Evolutionary conservation across 2,888 invertebrate species (phyloP), one percentile per base, ranked within the genome.

Genomic region (Sepioteuthis lessoniana): DNA sequence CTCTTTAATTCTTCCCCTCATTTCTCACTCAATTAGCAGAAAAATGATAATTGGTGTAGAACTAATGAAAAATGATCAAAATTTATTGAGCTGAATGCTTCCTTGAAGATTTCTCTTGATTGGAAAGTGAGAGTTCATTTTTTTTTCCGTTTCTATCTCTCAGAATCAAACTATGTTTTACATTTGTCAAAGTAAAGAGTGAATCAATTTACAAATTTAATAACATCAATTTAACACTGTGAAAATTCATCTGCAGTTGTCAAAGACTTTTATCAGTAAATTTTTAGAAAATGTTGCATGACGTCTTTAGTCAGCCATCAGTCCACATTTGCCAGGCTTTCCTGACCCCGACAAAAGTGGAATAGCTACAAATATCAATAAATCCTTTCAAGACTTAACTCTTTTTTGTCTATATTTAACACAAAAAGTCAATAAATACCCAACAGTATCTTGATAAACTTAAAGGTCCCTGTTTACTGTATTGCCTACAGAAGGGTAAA

Each of bases 61-160:
- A 76, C 76, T 76, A 76, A 76, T 76, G 76, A 76, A 76, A 76
- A 76, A 76, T 76, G n/a, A 76, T 76, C n/a, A 76, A 76, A 76
- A 76, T 76, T 76, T 76, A 76, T 76, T 76, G 76, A 76, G 19
- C n/a, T 76, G n/a, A 76, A 76, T n/a, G 5, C 76, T 76, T 76
- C n/a, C 19, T 2, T n/a, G n/a, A 16, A 76, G n/a, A 76, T 76
- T n/a, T 76, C n/a, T 19, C 8, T 35, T 76, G 76, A 76, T 76
- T 76, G n/a, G 55, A 76, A 76, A 76, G 31, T 31, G 76, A 13
- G 76, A 76, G 28, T 76, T 10, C 28, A 28, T 76, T 76, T 76
- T 76, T 76, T 4, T 55, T 25, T 16, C 76, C 76, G 1, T 35
- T 76, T 76, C n/a, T n/a, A n/a, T 76, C 76, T 76, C 4, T 13